A percentile compares a stretch with the other conserved stretches of the same genome.
These are phyloP conservation scores for Atlantisia rogersi DNA, from an alignment of 2,113 vertebrate species.

Conservation along the genomic window DNA sequence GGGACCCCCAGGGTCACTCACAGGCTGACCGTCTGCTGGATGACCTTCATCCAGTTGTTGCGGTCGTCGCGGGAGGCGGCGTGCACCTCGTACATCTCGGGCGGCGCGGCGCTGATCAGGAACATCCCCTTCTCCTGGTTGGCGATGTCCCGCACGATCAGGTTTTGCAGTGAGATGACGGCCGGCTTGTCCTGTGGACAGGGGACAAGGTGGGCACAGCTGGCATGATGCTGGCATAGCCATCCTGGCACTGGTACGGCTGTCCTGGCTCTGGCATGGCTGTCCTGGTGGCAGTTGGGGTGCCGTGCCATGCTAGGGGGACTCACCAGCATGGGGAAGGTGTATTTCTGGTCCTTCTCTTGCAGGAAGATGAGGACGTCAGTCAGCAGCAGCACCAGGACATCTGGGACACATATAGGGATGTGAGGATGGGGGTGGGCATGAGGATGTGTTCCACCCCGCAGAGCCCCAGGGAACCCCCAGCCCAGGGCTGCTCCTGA, in stretches of 20 bases:
- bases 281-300: too few species aligned
- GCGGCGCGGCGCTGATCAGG: conserved; percentile 84
- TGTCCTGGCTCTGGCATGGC: too few species aligned
- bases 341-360: conserved; percentile 93
- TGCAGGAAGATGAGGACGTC: conserved; percentile 92
- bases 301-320: too few species aligned
- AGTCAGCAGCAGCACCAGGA: conserved; percentile 89
- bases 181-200: conserved; percentile 84
- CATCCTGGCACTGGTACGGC: too few species aligned
- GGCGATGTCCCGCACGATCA: conserved; percentile 91
- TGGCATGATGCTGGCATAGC: too few species aligned
- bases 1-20: conserved; percentile 58
- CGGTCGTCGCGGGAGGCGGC: conserved; percentile 86
- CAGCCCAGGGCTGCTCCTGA: not conserved
- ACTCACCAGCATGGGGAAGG: conserved; percentile 87
- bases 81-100: conserved; percentile 94
- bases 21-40: conserved; percentile 85
- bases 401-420: conserved; percentile 69
- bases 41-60: conserved; percentile 86
- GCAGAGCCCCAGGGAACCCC: not conserved
- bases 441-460: not conserved
- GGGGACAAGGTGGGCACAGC: too few species aligned
- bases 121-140: conserved; percentile 95
- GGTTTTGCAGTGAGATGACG: conserved; percentile 86
- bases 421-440: too few species aligned